Base-by-base conservation (phyloP, 2,888 invertebrate species). In the Drosophila percnosoma region DNA sequence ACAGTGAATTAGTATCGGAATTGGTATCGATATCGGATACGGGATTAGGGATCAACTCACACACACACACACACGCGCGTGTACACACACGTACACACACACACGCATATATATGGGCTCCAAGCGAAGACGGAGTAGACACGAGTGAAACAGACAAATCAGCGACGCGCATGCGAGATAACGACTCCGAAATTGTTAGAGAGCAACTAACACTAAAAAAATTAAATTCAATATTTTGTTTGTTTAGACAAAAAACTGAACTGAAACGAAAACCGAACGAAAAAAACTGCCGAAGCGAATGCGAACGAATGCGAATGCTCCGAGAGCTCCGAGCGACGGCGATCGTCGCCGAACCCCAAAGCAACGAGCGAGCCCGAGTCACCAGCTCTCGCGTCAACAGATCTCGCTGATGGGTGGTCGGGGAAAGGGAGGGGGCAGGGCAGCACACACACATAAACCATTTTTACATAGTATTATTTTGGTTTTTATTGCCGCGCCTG, bases 141-240 rank as follows among this genome's bases (percentile, higher is more conserved):
- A 57, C 59, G 55, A 36, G 52, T 45, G 55, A 55, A 49, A 42
- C 36, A 54, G 59, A 51, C 34, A 63, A 70, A 71, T 72, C 74
- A 69, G 78, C 67, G 89, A 92, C 91, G 91, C 91, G 92, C 91
- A 91, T 91, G 91, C 92, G 91, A 91, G 78, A 78, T 91, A 91
- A 91, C 90, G 90, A 92, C 92, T 90, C 91, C 89, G 89, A 92
- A 92, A 92, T 92, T 91, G 91, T 92, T 92, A 91, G 91, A 90
- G 90, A 87, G 90, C 91, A 91, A 91, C 92, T 91, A 91, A 92
- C 91, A 91, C 91, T 86, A 91, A 91, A 91, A 87, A 91, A 91
- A 91, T 90, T 91, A 87, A 89, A 91, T 91, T 91, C 91, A 91
- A 91, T 91, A 90, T 90, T 91, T 91, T 91, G 80, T 85, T 85